These are phyloP conservation scores for Eremobia ochroleuca DNA, from an alignment of 2,888 invertebrate genomes.

Conservation along the genomic window DNA sequence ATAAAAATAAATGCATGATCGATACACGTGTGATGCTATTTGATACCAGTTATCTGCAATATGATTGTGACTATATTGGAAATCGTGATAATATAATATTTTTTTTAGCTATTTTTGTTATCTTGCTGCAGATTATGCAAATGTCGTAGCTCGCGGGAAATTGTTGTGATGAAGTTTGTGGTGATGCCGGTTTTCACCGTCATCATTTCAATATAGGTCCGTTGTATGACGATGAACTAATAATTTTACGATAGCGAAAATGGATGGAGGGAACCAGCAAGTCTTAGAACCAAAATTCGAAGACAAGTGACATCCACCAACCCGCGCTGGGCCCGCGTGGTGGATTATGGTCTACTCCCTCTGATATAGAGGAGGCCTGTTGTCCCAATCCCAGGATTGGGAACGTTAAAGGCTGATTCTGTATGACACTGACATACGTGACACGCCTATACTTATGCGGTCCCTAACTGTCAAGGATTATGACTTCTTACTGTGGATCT, in stretches of 20 bases:
- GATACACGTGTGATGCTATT: conserved; percentile 30
- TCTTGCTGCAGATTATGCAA: conserved; percentile 24
- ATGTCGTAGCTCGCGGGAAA: not conserved
- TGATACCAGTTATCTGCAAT: conserved; percentile 36
- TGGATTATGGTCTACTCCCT: not conserved
- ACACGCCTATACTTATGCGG: not conserved
- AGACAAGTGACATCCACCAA: not conserved
- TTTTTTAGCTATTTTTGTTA: conserved; percentile 16
- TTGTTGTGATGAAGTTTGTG: not conserved
- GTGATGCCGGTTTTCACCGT: not conserved
- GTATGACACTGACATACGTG: too few species aligned
- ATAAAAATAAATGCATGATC: too few species aligned
- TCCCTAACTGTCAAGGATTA: not conserved
- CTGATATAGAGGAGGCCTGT: too few species aligned
- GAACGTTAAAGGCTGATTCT: too few species aligned
- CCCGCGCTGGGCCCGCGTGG: not conserved
- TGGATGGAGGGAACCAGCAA: not conserved
- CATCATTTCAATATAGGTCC: not conserved
- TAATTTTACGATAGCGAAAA: not conserved
- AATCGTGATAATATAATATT: conserved; percentile 13
- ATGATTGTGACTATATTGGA: conserved; percentile 23
- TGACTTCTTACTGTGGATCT: not conserved
- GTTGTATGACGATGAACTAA: not conserved
- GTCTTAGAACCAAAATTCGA: not conserved
- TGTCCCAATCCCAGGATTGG: too few species aligned